These are phyloP conservation scores for Stegodyphus mimosarum DNA, from an alignment of 1,140 invertebrate genomes.

Conservation along the genomic window DNA sequence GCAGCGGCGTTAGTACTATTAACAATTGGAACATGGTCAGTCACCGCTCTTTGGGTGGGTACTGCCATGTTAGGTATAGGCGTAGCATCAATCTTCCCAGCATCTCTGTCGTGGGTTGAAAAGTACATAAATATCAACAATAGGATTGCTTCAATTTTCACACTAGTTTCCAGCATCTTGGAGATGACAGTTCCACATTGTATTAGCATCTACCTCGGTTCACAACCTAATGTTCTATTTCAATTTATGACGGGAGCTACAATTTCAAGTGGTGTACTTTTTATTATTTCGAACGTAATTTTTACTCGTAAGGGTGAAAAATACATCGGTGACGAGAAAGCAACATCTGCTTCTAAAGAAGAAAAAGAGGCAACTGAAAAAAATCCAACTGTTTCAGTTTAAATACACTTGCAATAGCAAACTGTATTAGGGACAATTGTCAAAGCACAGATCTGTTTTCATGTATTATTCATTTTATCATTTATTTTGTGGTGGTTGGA, in stretches of 20 bases:
- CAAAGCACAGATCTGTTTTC: neutral
- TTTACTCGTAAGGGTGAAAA: slow-evolving; percentile 34
- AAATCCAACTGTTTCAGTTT: neutral
- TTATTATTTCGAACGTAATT: slow-evolving; percentile 19
- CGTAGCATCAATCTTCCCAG: slow-evolving; percentile 71
- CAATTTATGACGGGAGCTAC: slow-evolving; percentile 67
- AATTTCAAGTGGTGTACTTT: slow-evolving; percentile 25
- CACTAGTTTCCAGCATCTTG: slow-evolving; percentile 69
- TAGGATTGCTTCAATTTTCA: slow-evolving; percentile 70
- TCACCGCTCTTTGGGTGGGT: slow-evolving; percentile 68
- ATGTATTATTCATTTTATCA: neutral
- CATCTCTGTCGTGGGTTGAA: slow-evolving; percentile 71
- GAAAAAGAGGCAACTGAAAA: neutral
- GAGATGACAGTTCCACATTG: slow-evolving; percentile 69
- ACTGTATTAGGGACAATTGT: neutral
- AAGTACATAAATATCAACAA: slow-evolving; percentile 70
- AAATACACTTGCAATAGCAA: neutral
- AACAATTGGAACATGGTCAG: slow-evolving; percentile 43
- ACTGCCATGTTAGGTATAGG: slow-evolving; percentile 69
- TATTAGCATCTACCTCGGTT: slow-evolving; percentile 67
- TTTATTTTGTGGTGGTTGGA: neutral
- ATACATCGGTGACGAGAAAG: neutral
- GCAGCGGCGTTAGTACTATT: slow-evolving; percentile 61
- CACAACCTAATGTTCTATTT: slow-evolving; percentile 61
- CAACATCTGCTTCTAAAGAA: neutral